Base-by-base conservation (phyloP, 2,113 vertebrate genomes). In the Triplophysa siluroides region DNA sequence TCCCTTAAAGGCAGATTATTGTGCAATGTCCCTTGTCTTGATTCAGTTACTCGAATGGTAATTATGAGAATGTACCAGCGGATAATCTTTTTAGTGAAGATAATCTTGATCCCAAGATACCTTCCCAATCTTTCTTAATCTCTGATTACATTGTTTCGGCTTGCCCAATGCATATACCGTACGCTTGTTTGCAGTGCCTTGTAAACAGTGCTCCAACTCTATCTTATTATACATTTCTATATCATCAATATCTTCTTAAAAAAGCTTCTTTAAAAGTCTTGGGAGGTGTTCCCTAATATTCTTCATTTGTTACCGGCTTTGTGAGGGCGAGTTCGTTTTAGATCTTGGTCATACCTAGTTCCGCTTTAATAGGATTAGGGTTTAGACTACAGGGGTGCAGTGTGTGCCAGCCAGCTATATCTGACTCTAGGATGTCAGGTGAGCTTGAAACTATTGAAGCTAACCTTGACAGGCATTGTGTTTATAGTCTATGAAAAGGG, bases 291-390 rank as follows among this genome's bases (percentile, higher is more conserved):
- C 8, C 26, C 56, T 54, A 4, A 23, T 62, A 18, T 14, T 71
- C 66, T 77, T 81, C 74, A 65, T 76, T 69, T 66, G 63, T 69
- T 60, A 56, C 47, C 50, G 60, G 76, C 74, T 68, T 70, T 78
- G 62, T 67, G 54, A 75, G 62, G 58, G 65, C 50, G 23, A 71
- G 72, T 60, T 63, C 43, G 66, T 72, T 71, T 83, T 72, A 80
- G 64, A 60, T 80, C 82, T 80, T 60, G 1, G 61, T 77, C 72
- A 83, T 72, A 75, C 72, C 78, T 80, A 74, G 78, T 80, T 63
- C 47, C 45, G 78, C 82, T 83, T 83, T 83, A 83, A 80, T 77
- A 83, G 78, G 82, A 83, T 83, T 77, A 80, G 69, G 69, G 19
- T 76, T 77, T 75, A 65, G 66, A 77, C 65, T 65, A 54, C 64